A percentile compares a stretch with the other conserved stretches of the same genome.
These are phyloP conservation scores for Crypturellus undulatus DNA, from an alignment of 2,113 vertebrate species.

Conservation along the genomic window DNA sequence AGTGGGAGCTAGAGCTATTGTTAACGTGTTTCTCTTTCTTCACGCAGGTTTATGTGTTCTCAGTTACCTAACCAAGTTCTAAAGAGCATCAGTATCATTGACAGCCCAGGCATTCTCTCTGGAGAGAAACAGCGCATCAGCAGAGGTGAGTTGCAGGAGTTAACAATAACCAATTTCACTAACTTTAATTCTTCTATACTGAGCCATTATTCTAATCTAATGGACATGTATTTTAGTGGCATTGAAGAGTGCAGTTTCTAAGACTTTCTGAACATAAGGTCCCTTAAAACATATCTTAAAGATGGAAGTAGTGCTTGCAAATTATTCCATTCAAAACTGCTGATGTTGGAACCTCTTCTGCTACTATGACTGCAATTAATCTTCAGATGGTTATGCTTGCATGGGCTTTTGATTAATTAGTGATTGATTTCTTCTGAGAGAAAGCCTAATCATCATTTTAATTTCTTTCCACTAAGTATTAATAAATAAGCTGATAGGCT, in stretches of 20 bases:
- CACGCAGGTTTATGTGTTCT: slow-evolving; percentile 94
- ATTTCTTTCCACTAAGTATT: not conserved
- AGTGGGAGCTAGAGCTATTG: not conserved
- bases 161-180: not conserved
- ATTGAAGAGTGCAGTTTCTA: not conserved
- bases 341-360: not conserved
- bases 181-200: not conserved
- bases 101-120: slow-evolving; percentile 95
- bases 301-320: not conserved
- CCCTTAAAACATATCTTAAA: not conserved
- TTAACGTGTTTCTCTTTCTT: not conserved
- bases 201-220: not conserved
- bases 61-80: slow-evolving; percentile 96
- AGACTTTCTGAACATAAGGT: not conserved
- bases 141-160: slow-evolving; percentile 82
- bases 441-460: not conserved
- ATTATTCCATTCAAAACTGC: not conserved
- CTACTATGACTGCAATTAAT: not conserved
- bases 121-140: slow-evolving; percentile 97
- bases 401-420: not conserved
- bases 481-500: not conserved
- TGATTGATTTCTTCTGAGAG: not conserved
- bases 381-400: not conserved
- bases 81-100: slow-evolving; percentile 97
- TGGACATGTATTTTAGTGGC: not conserved